A percentile compares a stretch with the other conserved stretches of the same genome.
Conservation (phyloP, 2,797 vertebrate genomes). For the Synaphobranchus kaupii region DNA sequence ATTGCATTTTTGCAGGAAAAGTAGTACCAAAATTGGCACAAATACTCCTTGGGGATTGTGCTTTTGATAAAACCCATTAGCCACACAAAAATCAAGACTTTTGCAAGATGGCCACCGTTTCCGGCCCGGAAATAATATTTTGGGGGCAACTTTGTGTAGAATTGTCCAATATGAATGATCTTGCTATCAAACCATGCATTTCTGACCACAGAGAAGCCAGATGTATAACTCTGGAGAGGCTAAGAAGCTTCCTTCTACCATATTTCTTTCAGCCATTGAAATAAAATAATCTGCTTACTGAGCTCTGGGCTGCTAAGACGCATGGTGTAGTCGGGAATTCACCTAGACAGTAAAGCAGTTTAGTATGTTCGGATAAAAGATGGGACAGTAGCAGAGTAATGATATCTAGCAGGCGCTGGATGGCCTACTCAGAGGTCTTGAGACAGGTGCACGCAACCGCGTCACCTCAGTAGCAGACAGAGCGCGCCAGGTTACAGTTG, state of each 20-base stretch:
- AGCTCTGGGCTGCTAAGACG: conserved; percentile 1
- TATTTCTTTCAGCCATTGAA: background rate
- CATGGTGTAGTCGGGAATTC: background rate
- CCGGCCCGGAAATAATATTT: conserved; percentile 17
- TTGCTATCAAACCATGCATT: conserved; percentile 25
- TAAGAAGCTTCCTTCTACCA: background rate
- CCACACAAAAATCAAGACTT: conserved; percentile 25
- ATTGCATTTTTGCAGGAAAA: too few relatives aligned
- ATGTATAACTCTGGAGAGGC: conserved; percentile 15
- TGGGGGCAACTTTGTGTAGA: conserved; percentile 29
- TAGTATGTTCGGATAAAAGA: too few relatives aligned
- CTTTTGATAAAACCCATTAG: conserved; percentile 26
- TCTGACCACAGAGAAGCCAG: conserved; percentile 26
- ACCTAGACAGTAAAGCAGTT: too few relatives aligned
- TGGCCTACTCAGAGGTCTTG: too few relatives aligned
- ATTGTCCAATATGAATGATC: conserved; percentile 29
- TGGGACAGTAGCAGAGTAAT: too few relatives aligned
- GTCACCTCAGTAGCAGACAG: too few relatives aligned
- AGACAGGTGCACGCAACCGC: too few relatives aligned
- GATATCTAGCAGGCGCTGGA: too few relatives aligned
- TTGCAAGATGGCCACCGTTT: conserved; percentile 17
- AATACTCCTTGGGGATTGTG: conserved; percentile 23
- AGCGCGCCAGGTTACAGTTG: too few relatives aligned
- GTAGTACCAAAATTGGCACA: conserved; percentile 22
- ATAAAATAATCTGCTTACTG: conserved; percentile 1